Evolutionary conservation across 2,113 vertebrate species (phyloP).

Genomic region (Syngnathoides biaculeatus): DNA sequence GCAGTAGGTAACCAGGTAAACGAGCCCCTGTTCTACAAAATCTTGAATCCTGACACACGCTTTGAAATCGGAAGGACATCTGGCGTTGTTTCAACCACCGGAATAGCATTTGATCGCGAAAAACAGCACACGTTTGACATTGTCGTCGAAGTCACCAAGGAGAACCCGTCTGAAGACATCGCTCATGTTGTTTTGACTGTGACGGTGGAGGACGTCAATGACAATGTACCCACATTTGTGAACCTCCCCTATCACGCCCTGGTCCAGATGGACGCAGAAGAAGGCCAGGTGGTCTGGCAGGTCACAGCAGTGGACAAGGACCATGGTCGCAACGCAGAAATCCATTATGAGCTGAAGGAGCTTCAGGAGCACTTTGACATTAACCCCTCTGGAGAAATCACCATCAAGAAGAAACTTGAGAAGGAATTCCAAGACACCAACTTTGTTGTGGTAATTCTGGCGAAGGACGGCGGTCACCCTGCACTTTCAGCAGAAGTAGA

Average conservation of each 20-base stretch:
- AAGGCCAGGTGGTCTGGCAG: slow-evolving; percentile 79
- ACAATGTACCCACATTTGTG: slow-evolving; percentile 88
- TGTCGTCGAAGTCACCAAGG: slow-evolving; percentile 85
- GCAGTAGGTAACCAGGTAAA: slow-evolving; percentile 89
- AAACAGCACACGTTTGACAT: slow-evolving; percentile 83
- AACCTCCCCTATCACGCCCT: slow-evolving; percentile 90
- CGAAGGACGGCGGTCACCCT: slow-evolving; percentile 83
- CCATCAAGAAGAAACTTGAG: slow-evolving; percentile 83
- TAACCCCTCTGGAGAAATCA: slow-evolving; percentile 80
- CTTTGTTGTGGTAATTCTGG: slow-evolving; percentile 83
- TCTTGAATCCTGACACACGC: slow-evolving; percentile 89
- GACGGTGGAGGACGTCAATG: slow-evolving; percentile 85
- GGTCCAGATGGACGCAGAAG: slow-evolving; percentile 84
- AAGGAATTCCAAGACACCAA: slow-evolving; percentile 82
- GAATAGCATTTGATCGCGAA: slow-evolving; percentile 89
- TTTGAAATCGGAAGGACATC: slow-evolving; percentile 91
- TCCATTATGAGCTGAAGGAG: slow-evolving; percentile 84
- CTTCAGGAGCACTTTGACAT: slow-evolving; percentile 86
- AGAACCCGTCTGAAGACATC: slow-evolving; percentile 74
- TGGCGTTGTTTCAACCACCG: slow-evolving; percentile 88
- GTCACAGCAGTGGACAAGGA: slow-evolving; percentile 90
- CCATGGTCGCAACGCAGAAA: slow-evolving; percentile 78
- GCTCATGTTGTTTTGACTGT: slow-evolving; percentile 86
- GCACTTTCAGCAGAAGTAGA: slow-evolving; percentile 81
- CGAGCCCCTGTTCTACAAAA: slow-evolving; percentile 87